Conservation (phyloP, 2,113 vertebrate species). For the Phaethornis superciliosus region DNA sequence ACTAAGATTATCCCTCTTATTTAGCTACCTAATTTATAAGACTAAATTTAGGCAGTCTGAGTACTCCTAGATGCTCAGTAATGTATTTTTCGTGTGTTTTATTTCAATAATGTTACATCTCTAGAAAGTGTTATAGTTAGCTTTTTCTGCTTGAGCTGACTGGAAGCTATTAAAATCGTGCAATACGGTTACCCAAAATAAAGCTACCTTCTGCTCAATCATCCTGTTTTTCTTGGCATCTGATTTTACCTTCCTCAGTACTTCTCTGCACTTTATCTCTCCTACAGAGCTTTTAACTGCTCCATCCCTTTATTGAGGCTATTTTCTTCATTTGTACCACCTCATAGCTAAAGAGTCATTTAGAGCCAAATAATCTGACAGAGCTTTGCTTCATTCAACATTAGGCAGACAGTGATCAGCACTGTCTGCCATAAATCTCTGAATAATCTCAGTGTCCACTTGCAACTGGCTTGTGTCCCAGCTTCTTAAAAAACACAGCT, state of each 20-base stretch:
- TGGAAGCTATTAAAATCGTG: not conserved
- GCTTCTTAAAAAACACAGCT: not conserved
- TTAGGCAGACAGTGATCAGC: slow-evolving; percentile 21
- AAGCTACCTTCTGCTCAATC: not conserved
- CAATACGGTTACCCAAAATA: not conserved
- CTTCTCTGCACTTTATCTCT: not conserved
- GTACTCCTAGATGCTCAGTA: not conserved
- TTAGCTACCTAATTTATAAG: not conserved
- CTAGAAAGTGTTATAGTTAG: not conserved
- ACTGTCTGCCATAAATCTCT: not conserved
- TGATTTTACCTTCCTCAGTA: not conserved
- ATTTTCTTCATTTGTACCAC: not conserved
- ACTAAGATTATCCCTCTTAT: not conserved
- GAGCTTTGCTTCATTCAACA: not conserved
- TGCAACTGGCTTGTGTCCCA: slow-evolving; percentile 9
- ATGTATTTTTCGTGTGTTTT: not conserved
- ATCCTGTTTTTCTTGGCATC: not conserved
- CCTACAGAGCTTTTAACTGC: not conserved
- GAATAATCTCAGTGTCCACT: slow-evolving; percentile 25
- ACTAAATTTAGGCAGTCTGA: not conserved
- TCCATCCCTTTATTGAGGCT: not conserved
- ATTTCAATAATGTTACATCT: not conserved
- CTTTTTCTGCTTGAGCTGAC: not conserved
- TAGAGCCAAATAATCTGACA: slow-evolving; percentile 6
- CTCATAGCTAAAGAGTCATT: not conserved